Percentiles rank a stretch among this genome's conserved stretches.
Evolutionary conservation across 2,888 invertebrate species (phyloP).

Genomic region (Drosophila mayaguana): DNA sequence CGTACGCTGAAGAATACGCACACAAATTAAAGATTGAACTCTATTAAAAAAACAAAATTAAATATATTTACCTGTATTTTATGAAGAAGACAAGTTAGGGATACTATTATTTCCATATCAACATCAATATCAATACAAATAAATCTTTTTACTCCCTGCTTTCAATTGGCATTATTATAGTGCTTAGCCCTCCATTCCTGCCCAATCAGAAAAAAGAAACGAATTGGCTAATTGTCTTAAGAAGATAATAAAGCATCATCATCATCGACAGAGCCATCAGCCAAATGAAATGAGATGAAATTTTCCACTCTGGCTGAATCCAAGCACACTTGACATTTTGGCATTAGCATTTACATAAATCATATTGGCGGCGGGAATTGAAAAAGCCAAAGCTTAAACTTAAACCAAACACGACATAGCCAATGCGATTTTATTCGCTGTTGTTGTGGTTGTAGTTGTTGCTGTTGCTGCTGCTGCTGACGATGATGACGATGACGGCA

Average conservation of each 20-base stretch:
- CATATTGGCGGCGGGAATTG: conserved; percentile 64
- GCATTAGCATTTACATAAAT: conserved; percentile 77
- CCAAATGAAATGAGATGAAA: conserved; percentile 53
- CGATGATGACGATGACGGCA: conserved; percentile 47
- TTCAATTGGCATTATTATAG: too few species aligned
- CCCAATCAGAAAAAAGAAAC: not conserved
- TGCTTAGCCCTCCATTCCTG: not conserved
- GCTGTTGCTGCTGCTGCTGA: conserved; percentile 1
- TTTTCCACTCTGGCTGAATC: conserved; percentile 43
- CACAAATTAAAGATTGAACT: too few species aligned
- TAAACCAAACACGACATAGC: conserved; percentile 45
- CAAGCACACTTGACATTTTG: conserved; percentile 70
- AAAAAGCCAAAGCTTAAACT: conserved; percentile 40
- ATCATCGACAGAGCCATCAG: conserved; percentile 27
- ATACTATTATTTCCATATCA: too few species aligned
- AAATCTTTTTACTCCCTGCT: too few species aligned
- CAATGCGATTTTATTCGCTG: conserved; percentile 17
- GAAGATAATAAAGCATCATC: conserved; percentile 14
- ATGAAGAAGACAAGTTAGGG: too few species aligned
- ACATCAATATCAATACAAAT: too few species aligned
- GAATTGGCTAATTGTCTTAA: conserved; percentile 27
- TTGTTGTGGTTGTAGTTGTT: conserved; percentile 6
- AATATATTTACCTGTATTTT: too few species aligned
- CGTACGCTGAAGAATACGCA: not conserved
- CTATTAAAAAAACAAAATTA: too few species aligned